Percentiles rank a stretch among this genome's conserved stretches.
Conservation (phyloP, 2,113 vertebrate species). For the Crocuta crocuta region DNA sequence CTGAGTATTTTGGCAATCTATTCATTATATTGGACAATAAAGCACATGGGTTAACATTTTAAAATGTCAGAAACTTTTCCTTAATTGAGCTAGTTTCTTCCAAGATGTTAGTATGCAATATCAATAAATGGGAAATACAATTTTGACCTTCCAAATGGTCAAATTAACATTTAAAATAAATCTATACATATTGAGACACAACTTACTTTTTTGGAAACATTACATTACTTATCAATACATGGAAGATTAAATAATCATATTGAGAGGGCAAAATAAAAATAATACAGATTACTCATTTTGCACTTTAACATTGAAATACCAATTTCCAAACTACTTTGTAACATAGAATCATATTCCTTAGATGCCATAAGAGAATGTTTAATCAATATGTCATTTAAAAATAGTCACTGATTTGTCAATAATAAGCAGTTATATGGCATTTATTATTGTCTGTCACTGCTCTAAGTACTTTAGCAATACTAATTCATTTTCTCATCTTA, state of each 20-base stretch:
- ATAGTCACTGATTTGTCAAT: not conserved
- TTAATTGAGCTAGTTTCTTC: constrained; percentile 75
- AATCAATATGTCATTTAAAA: not conserved
- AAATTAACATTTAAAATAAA: constrained; percentile 78
- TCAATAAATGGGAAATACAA: constrained; percentile 65
- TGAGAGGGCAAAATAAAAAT: constrained; percentile 61
- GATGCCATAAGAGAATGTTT: not conserved
- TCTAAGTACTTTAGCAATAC: not conserved
- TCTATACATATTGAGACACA: constrained; percentile 38
- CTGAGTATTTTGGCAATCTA: constrained; percentile 54
- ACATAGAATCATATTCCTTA: not conserved
- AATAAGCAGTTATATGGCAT: not conserved
- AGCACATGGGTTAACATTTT: constrained; percentile 75
- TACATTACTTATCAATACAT: constrained; percentile 53
- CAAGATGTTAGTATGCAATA: constrained; percentile 51
- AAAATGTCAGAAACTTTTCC: constrained; percentile 81
- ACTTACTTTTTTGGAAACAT: constrained; percentile 66
- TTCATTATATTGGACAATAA: constrained; percentile 74
- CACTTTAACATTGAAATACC: not conserved
- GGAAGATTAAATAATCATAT: constrained; percentile 64
- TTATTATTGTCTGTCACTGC: not conserved
- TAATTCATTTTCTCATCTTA: not conserved
- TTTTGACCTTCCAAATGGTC: constrained; percentile 77
- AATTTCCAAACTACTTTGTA: not conserved
- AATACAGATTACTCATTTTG: not conserved